Evolutionary conservation across 2,888 invertebrate species (phyloP), one percentile per base, ranked within the genome.

Genomic region (Ferdinandea cuprea): DNA sequence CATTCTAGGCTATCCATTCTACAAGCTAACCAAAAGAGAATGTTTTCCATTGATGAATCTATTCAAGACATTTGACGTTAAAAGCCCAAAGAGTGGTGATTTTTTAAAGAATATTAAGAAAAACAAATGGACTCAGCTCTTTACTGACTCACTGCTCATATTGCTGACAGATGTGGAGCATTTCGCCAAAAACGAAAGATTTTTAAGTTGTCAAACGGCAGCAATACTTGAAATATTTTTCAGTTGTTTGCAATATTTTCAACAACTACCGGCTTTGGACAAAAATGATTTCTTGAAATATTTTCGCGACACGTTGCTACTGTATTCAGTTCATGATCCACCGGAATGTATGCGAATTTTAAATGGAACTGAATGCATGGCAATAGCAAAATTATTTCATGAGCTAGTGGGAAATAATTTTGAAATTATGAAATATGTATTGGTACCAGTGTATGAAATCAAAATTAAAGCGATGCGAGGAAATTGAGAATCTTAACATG

Each of bases 321-420:
- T 77, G 15, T 81, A 81, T 9, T 37, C 35, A 3, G 71, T 81
- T 0, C 50, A 58, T 5, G 81, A 81, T 66, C 66, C 66, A 5
- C 71, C 81, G 2, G 81, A 77, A 11, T 30, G 59, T 1, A 13
- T 77, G 0, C 63, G 81, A 4, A 19, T 81, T 42, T 81, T 81
- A 8, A 77, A 65, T 54, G 50, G 17, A n/a, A 8, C 35, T 3
- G 30, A 77, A n/a, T 50, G 30, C 5, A 54, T 81, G n/a, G 59
- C 35, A 6, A 71, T 81, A 11, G 81, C 77, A 0, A 81, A 77
- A 19, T 35, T 77, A 0, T 81, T 81, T 61, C 65, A 81, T 17
- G 28, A 81, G 15, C 8, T 54, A n/a, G 3, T 81, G 11, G 76
- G n/a, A 1, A 15, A 25, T 5, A 46, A 77, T 35, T 77, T 77